Evolutionary conservation across 2,113 vertebrate genomes (phyloP).

Genomic region (Mus pahari): DNA sequence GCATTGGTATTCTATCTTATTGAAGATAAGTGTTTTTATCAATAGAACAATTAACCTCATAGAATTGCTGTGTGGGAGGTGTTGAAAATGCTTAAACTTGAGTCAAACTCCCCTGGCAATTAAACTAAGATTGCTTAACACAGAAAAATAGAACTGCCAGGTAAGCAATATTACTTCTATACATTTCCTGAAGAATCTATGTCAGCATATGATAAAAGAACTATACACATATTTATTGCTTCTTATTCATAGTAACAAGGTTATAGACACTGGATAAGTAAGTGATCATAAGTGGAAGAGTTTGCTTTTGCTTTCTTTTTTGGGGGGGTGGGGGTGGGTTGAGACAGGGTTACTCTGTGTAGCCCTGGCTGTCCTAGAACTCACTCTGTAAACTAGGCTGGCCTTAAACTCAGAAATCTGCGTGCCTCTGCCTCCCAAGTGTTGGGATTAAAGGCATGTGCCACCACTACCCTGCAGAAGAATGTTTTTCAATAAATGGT

Average conservation of each 20-base stretch:
- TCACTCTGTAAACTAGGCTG: too few relatives aligned
- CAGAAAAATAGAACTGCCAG: background rate
- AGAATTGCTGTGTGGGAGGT: too few relatives aligned
- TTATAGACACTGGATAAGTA: background rate
- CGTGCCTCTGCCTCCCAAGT: too few relatives aligned
- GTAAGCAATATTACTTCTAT: background rate
- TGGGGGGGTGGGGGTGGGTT: too few relatives aligned
- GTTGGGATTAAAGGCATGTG: too few relatives aligned
- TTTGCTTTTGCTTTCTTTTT: too few relatives aligned
- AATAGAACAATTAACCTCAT: background rate
- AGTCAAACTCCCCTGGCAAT: background rate
- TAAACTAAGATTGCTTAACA: background rate
- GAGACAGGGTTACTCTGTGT: too few relatives aligned
- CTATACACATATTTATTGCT: background rate
- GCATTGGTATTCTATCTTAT: background rate
- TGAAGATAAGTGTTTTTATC: background rate
- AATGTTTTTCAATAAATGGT: background rate
- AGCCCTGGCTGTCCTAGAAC: too few relatives aligned
- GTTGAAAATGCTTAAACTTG: background rate
- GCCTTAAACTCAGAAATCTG: too few relatives aligned
- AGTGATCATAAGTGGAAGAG: background rate
- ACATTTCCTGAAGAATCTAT: background rate
- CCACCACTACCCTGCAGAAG: too few relatives aligned
- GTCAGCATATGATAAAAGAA: background rate
- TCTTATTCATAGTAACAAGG: background rate